Base-by-base conservation (phyloP, 1,140 invertebrate genomes). In the Drosophila takahashii region DNA sequence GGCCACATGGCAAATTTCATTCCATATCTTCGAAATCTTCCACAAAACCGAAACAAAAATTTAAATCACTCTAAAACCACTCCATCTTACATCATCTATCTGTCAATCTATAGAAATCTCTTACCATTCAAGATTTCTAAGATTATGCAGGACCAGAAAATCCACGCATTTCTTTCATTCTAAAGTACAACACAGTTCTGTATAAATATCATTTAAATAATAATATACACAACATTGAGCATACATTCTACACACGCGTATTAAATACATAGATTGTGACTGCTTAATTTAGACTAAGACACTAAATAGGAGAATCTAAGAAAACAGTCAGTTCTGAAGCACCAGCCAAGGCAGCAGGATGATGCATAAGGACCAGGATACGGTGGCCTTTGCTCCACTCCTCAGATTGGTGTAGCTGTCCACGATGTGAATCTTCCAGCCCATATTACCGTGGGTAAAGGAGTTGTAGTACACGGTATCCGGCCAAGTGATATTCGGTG, bases 381-480 rank as follows among this genome's bases (percentile, higher is more conserved):
- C 0, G 26, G n/a, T 1, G 26, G n/a, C 26, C 29, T 8, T 34
- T 9, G 59, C 83, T 5, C 32, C 45, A 53, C 37, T 84, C 11
- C 83, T 79, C 13, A 92, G 41, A 47, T 81, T 90, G 6, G 27
- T 77, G 70, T 95, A 96, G 70, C 93, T 94, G 77, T 98, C 97
- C 0, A 98, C 94, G 18, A 98, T 95, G 76, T 96, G 95, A 74
- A 98, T 97, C 92, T 96, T 97, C 95, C 96, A 97, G 18, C 97
- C 97, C 96, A 98, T 98, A 81, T 98, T 97, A 1, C 95, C 94
- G 72, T 98, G 97, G 0, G 96, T 97, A 92, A 97, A 98, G 52
- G 97, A 98, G 92, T 98, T 97, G 90, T 98, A 99, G 93, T 98
- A 99, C 15, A 99, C 97, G 9, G 95, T 94, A 91, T 98, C 97